Evolutionary conservation across 2,113 vertebrate genomes (phyloP).

Genomic region (Sinocyclocheilus grahami): DNA sequence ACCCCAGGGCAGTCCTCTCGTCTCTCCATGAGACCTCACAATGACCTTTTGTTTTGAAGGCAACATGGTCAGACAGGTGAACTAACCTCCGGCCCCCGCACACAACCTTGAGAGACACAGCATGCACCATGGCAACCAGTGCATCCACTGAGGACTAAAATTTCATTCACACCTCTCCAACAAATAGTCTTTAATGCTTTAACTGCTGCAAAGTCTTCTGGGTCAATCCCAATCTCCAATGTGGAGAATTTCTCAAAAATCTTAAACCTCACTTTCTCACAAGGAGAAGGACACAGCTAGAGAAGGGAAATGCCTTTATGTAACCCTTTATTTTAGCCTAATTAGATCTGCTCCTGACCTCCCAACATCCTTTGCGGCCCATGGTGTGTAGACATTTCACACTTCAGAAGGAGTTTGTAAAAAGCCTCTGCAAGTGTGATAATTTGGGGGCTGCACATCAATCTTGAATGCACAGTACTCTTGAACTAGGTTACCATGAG

Average conservation of each 20-base stretch:
- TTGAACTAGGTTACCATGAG: background rate
- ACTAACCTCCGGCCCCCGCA: background rate
- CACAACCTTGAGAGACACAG: background rate
- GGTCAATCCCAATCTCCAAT: background rate
- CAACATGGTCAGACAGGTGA: background rate
- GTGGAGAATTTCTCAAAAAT: background rate
- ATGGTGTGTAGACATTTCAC: constrained; percentile 20
- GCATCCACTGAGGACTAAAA: background rate
- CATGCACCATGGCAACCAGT: background rate
- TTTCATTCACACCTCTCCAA: too few relatives aligned
- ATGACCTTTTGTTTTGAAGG: constrained; percentile 7
- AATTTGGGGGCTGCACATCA: background rate
- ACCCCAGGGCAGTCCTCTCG: background rate
- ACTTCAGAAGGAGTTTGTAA: constrained; percentile 15
- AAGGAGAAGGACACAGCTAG: background rate
- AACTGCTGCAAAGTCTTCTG: background rate
- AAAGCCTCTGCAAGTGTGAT: constrained; percentile 28
- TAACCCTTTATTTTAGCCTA: constrained; percentile 24
- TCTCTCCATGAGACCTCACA: constrained; percentile 15
- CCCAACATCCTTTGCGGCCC: background rate
- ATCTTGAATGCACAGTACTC: background rate
- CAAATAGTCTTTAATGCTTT: too few relatives aligned
- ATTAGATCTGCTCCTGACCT: constrained; percentile 18
- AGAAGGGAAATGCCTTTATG: constrained; percentile 8
- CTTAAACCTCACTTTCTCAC: background rate